Percentiles rank a stretch among this genome's conserved stretches.
Evolutionary conservation across 2,888 invertebrate species (phyloP).

Genomic region (Sphinx pinastri): DNA sequence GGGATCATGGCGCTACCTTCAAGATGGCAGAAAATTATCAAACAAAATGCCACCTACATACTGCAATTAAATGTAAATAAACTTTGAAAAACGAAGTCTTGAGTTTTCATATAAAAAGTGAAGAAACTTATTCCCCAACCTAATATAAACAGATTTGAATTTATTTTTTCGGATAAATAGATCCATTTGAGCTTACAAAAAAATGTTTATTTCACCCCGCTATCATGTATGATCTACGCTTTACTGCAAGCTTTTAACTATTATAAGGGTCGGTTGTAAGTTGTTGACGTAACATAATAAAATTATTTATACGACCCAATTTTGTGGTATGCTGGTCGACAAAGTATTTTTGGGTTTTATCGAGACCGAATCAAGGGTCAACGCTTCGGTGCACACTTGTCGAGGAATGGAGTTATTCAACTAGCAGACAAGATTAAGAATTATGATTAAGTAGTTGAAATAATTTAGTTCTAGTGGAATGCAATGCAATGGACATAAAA

Average conservation of each 20-base stretch:
- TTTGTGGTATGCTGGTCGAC: constrained; percentile 74
- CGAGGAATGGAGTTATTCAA: constrained; percentile 55
- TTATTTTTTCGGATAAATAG: not conserved
- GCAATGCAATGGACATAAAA: not conserved
- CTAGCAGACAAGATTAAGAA: constrained; percentile 28
- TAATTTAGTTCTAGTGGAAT: constrained; percentile 7
- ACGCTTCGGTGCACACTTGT: constrained; percentile 73
- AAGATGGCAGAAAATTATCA: too few species aligned
- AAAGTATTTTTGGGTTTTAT: constrained; percentile 79
- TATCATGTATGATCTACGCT: constrained; percentile 44
- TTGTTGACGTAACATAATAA: constrained; percentile 71
- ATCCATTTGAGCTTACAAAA: not conserved
- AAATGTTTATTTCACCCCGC: not conserved
- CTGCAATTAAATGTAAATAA: too few species aligned
- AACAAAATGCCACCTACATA: too few species aligned
- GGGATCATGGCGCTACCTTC: too few species aligned
- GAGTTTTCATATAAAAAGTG: too few species aligned
- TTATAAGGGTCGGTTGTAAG: constrained; percentile 66
- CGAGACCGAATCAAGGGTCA: constrained; percentile 78
- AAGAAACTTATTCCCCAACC: too few species aligned
- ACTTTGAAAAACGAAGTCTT: too few species aligned
- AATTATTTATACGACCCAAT: constrained; percentile 80
- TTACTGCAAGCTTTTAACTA: constrained; percentile 62
- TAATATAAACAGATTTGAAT: too few species aligned
- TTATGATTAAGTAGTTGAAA: constrained; percentile 19